These are phyloP conservation scores for Speoplatyrhinus poulsoni DNA, from an alignment of 2,113 vertebrate species.

Conservation along the genomic window DNA sequence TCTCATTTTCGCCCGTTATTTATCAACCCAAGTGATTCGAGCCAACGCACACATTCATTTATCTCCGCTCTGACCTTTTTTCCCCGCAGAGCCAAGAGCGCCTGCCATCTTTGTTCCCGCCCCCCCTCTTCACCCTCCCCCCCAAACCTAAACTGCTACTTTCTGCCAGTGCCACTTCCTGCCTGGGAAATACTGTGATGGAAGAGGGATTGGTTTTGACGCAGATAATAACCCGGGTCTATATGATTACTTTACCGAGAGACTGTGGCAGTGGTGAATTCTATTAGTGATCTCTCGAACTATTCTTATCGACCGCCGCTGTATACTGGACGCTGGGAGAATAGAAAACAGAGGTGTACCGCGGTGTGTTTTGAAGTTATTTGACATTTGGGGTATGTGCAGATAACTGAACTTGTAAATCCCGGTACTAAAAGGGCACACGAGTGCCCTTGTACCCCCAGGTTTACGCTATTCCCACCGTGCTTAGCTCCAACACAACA, in stretches of 20 bases:
- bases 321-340: conserved; percentile 16
- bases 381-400: conserved; percentile 1
- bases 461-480: conserved; percentile 25
- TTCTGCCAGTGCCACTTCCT: neutral
- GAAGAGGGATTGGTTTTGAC: conserved; percentile 22
- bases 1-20: conserved; percentile 66
- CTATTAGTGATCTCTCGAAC: conserved; percentile 15
- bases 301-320: conserved; percentile 1
- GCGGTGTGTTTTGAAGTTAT: neutral
- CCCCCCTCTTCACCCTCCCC: no score
- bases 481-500: conserved; percentile 19
- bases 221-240: conserved; percentile 25
- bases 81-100: conserved; percentile 40
- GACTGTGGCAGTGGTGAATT: conserved; percentile 24
- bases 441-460: conserved; percentile 30
- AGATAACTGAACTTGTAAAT: conserved; percentile 1
- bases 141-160: neutral
- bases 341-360: conserved; percentile 1
- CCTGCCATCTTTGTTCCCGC: conserved; percentile 52
- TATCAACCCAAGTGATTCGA: conserved; percentile 60
- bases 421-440: conserved; percentile 2
- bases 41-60: conserved; percentile 65
- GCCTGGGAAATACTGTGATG: conserved; percentile 5
- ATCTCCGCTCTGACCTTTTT: conserved; percentile 65
- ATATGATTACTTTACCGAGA: conserved; percentile 37